Conservation (phyloP, 23 tunicate species). For the Corella eumyota region DNA sequence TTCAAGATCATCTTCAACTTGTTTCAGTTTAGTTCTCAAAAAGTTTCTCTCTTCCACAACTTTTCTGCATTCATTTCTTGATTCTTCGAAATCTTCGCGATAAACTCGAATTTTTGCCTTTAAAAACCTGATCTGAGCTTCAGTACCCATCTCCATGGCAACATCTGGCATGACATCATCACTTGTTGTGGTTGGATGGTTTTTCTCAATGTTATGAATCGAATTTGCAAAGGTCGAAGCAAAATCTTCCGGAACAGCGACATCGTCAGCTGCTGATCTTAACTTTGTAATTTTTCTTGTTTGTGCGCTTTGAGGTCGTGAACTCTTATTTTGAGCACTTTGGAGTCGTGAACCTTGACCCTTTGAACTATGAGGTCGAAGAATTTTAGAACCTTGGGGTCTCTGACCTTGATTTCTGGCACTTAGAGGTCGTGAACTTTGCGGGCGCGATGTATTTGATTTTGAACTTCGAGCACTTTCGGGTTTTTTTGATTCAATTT, state of each 20-base stretch:
- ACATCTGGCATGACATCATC: slow-evolving; percentile 56
- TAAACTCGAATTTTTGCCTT: slow-evolving; percentile 75
- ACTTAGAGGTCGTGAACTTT: no score
- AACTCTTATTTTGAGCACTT: no score
- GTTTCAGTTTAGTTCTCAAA: slow-evolving; percentile 20
- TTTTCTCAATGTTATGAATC: slow-evolving; percentile 22
- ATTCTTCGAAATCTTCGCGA: slow-evolving; percentile 51
- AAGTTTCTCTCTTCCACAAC: slow-evolving; percentile 15
- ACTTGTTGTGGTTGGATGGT: no score
- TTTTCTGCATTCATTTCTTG: background rate
- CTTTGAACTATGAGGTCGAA: no score
- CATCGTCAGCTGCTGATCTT: slow-evolving; percentile 27
- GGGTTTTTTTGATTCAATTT: no score
- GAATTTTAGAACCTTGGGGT: no score
- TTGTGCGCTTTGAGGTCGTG: no score
- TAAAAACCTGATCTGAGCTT: slow-evolving; percentile 75
- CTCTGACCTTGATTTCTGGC: no score
- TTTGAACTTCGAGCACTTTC: no score
- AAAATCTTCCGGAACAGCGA: slow-evolving; percentile 31
- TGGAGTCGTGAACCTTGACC: no score
- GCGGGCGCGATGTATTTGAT: no score
- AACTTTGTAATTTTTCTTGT: no score
- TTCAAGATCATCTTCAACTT: slow-evolving; percentile 38
- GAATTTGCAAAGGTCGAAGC: slow-evolving; percentile 16
- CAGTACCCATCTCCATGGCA: slow-evolving; percentile 78